phyloP scores from a whole-genome alignment of 2,797 vertebrate genomes.

The Eidolon dupreanum region DNA sequence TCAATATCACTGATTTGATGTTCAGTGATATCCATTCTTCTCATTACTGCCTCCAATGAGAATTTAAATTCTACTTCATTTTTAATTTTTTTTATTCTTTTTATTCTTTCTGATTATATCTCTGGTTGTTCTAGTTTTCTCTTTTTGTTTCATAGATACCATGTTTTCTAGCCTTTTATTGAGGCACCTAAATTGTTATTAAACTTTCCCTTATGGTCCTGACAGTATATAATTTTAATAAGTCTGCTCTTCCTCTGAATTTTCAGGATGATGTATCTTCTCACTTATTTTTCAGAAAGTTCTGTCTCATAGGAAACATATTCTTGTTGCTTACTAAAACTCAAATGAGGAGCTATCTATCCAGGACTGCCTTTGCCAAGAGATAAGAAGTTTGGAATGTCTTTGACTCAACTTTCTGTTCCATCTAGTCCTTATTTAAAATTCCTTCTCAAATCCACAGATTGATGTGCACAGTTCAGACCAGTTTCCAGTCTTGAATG shows the following conservation, averaged over 20 bases:
- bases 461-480: not conserved
- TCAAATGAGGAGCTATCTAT: not conserved
- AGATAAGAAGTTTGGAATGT: not conserved
- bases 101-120: not conserved
- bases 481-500: not conserved
- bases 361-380: not conserved
- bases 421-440: not conserved
- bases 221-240: not conserved
- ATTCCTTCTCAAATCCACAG: not conserved
- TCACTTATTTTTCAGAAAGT: conserved; percentile 18
- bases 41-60: not conserved
- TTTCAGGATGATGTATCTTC: conserved; percentile 9
- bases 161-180: not conserved
- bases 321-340: not conserved
- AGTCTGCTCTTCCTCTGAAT: not conserved
- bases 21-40: not conserved
- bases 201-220: not conserved
- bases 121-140: not conserved
- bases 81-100: not conserved
- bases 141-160: not conserved
- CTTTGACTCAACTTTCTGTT: not conserved
- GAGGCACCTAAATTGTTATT: conserved; percentile 11
- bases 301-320: not conserved
- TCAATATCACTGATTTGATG: not conserved
- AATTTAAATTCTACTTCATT: conserved; percentile 13